Evolutionary conservation across 2,888 invertebrate species (phyloP).

Genomic region (Malthinus flaveolus): DNA sequence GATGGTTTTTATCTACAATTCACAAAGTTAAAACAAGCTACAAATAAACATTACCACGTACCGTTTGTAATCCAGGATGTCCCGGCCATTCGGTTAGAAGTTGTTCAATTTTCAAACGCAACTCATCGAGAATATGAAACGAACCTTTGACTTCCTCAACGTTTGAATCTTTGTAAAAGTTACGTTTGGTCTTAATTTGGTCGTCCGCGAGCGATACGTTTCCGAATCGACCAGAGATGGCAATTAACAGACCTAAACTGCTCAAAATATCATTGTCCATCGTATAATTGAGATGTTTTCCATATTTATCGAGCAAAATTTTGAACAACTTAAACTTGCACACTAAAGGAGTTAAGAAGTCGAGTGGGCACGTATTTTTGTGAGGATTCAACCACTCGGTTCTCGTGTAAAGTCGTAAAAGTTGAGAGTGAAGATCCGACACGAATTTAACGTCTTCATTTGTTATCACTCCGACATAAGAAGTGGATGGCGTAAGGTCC

Average conservation of each 20-base stretch:
- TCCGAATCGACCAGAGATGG: slow-evolving; percentile 58
- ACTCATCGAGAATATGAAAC: slow-evolving; percentile 66
- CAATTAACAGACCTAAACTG: slow-evolving; percentile 62
- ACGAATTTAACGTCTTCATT: slow-evolving; percentile 63
- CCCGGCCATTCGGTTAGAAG: slow-evolving; percentile 84
- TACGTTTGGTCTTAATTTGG: slow-evolving; percentile 50
- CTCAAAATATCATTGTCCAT: slow-evolving; percentile 60
- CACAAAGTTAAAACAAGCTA: background rate
- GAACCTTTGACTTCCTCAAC: slow-evolving; percentile 76
- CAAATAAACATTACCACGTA: slow-evolving; percentile 49
- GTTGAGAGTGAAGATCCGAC: slow-evolving; percentile 63
- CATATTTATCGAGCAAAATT: slow-evolving; percentile 58
- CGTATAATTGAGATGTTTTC: slow-evolving; percentile 59
- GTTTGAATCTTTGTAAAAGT: slow-evolving; percentile 86
- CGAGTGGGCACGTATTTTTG: slow-evolving; percentile 42
- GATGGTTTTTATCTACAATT: slow-evolving; percentile 64
- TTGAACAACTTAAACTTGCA: slow-evolving; percentile 65
- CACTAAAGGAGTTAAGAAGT: slow-evolving; percentile 60
- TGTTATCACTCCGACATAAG: slow-evolving; percentile 50
- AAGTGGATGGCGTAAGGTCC: background rate
- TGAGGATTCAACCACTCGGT: slow-evolving; percentile 64
- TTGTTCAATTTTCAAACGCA: slow-evolving; percentile 64
- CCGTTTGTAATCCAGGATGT: slow-evolving; percentile 83
- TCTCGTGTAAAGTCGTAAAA: slow-evolving; percentile 61
- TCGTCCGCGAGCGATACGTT: slow-evolving; percentile 43